Base-by-base conservation (phyloP, 2,797 vertebrate genomes). In the Chelon labrosus region DNA sequence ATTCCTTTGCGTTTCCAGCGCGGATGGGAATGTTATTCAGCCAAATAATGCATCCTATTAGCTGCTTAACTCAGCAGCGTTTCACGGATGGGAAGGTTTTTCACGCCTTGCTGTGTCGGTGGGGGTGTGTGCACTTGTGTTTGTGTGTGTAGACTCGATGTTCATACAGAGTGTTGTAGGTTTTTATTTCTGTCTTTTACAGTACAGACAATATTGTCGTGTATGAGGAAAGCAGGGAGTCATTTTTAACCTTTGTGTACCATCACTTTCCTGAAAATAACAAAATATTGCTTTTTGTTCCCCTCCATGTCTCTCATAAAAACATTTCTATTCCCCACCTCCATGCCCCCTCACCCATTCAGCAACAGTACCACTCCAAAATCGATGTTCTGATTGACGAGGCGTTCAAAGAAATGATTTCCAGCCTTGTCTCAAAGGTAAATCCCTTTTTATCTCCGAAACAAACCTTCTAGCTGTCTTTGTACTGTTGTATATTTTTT, bases 301-400 rank as follows among this genome's bases (percentile, higher is more conserved):
- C 10, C 14, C 49, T n/a, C 14, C 17, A 0, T 20, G 2, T 31
- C 35, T n/a, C 60, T 10, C 20, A 10, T 55, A 7, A 31, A 17
- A 49, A 31, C 19, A 2, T 49, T 2, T 14, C 35, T 13, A 16
- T 17, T 44, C 14, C 42, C 42, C 16, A 41, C 44, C 19, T 11
- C n/a, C 4, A 10, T 42, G 11, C 13, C 56, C 11, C 2, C 47
- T 46, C 22, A 14, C 38, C 46, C 19, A 12, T 35, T 35, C 94
- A 99, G 97, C 97, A 98, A 92, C 98, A 99, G 87, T 99, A 99
- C 94, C 98, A 99, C 92, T 97, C 97, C 41, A 99, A 97, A 94
- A 97, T 98, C 87, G 98, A 99, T 83, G 96, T 98, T 72, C 94
- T 98, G 93, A 95, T 99, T 83, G 98, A 99, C 72, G 97, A 96